Base-by-base conservation (phyloP, 2,888 invertebrate genomes). In the Fragum fragum region DNA sequence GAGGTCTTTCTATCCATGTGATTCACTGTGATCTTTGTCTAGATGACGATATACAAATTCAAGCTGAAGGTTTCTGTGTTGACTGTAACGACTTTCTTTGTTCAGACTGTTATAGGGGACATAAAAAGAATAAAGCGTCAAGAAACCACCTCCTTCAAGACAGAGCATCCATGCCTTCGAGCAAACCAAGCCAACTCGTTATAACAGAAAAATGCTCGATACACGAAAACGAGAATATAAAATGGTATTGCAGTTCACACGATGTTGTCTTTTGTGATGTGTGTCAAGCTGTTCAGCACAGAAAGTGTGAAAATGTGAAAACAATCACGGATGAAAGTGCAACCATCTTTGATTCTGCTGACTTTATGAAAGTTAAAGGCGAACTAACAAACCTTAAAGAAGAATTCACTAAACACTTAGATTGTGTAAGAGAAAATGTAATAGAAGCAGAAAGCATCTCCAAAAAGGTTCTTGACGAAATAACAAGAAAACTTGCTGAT, bases 21-120 rank as follows among this genome's bases (percentile, higher is more conserved):
- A 18, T 7, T 18, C 3, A 57, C 39, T 55, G 66, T 72, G 68
- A 47, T 26, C 66, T 42, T 1, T 66, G 66, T 69, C 29, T 9
- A 21, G 23, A 42, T 32, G 74, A 28, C 18, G 59, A 69, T 21
- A 28, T 61, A 11, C 18, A 73, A 28, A 18, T 47, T 6, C 29
- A 39, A 26, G 73, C 61, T 29, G 63, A 29, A 21, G 73, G 73
- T n/a, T 73, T 63, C 32, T 73, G 73, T 73, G 73, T 59, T 9
- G 73, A 73, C 28, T 73, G 73, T 59, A 18, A 32, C 18, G 73
- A 73, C 1, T 73, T 63, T n/a, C n/a, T 73, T 16, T 73, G 73
- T 63, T 28, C 1, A 28, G n/a, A 47, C 3, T 73, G 73, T 21
- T 73, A 47, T 29, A 73, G 39, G 28, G 2, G 21, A 5, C 73